Conservation (phyloP, 2,888 invertebrate genomes). For the Zhengitettix transpicula region DNA sequence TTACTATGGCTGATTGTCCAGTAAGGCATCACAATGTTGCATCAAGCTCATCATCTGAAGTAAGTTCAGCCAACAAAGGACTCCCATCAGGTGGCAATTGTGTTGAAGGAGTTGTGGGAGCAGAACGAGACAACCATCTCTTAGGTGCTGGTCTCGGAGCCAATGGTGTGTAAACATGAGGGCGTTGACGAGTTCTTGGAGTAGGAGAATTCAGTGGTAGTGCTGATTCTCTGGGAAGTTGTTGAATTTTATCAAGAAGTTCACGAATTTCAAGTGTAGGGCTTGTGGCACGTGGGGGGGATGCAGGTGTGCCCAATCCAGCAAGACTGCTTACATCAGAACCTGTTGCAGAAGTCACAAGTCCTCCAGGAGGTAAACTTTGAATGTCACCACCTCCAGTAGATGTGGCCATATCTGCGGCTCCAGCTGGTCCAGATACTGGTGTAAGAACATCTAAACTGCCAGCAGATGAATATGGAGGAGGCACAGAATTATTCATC, state of each 20-base stretch:
- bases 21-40: not conserved
- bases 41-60: not conserved
- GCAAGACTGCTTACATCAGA: conserved; percentile 54
- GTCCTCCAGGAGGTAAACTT: conserved; percentile 3
- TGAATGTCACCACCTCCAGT: not conserved
- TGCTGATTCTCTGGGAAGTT: conserved; percentile 33
- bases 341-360: conserved; percentile 23
- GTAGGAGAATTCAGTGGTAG: conserved; percentile 19
- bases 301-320: conserved; percentile 48
- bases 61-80: not conserved
- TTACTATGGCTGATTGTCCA: not conserved
- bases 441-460: conserved; percentile 36
- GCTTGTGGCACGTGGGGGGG: conserved; percentile 69
- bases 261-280: conserved; percentile 61
- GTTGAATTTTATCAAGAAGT: conserved; percentile 53
- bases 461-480: conserved; percentile 65
- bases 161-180: not conserved
- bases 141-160: conserved; percentile 17
- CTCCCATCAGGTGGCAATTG: conserved; percentile 37
- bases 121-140: conserved; percentile 52
- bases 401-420: conserved; percentile 17
- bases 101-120: conserved; percentile 62
- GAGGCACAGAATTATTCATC: conserved; percentile 68
- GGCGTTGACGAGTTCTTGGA: conserved; percentile 9
- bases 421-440: conserved; percentile 3